Base-by-base conservation (phyloP, 2,888 invertebrate species). In the Cantharis rustica region DNA sequence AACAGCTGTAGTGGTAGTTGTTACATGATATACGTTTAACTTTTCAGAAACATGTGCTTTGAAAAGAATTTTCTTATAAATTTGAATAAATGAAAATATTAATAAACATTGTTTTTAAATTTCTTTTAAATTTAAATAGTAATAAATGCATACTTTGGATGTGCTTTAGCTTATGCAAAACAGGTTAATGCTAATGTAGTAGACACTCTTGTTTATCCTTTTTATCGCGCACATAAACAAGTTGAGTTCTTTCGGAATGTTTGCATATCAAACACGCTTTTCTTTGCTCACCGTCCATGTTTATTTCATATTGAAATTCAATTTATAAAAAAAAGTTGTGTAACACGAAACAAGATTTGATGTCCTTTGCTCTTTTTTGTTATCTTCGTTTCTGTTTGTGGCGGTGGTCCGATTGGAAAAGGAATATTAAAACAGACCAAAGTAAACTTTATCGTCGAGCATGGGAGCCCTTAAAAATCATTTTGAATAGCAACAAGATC, bases 381-480 rank as follows among this genome's bases (percentile, higher is more conserved):
- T 78, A 76, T 73, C 77, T 75, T 73, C 77, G 77, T 79, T 79
- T 80, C 79, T 79, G 79, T 75, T 79, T 80, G 81, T 82, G 76
- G 76, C 71, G 71, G 68, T 61, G 62, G 47, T 73, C 69, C 66
- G 81, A 82, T 83, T 81, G 83, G 81, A 84, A 84, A 84, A 82
- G 81, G 83, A 83, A 84, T 83, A 84, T 84, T 83, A 83, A 83
- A 83, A 83, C 80, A 83, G 82, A 81, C 82, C 82, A 83, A 83
- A 83, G 83, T 83, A 84, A 84, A 83, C 82, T 83, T 82, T 83
- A 77, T 69, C 72, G 72, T 75, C 68, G 72, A 75, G 75, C 75
- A 76, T 76, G 79, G 77, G 75, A 72, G 75, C 75, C 73, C 77
- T 78, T 76, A 79, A 77, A 78, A 76, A 77, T 79, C 78, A 79